Conservation (phyloP, 2,797 vertebrate species). For the Sebastes itinus region DNA sequence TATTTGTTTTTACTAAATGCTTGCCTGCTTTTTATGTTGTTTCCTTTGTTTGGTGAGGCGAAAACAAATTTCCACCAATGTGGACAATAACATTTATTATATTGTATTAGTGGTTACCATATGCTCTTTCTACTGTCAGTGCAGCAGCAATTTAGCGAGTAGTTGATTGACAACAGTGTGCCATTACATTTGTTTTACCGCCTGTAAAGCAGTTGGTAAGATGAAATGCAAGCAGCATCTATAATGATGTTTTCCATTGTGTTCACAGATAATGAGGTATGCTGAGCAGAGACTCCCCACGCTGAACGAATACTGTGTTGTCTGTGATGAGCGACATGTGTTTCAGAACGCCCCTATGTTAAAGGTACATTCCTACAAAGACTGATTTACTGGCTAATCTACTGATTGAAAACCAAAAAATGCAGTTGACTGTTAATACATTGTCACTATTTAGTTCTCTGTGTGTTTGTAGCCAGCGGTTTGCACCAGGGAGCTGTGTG, state of each 20-base stretch:
- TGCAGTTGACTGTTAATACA: neutral
- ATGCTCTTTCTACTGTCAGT: no score
- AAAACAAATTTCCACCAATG: no score
- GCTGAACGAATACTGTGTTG: slow-evolving; percentile 94
- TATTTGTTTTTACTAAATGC: no score
- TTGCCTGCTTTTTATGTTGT: no score
- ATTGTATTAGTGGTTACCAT: no score
- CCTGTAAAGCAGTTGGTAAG: neutral
- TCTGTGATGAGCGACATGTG: slow-evolving; percentile 96
- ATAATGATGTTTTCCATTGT: slow-evolving; percentile 20
- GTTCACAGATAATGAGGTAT: slow-evolving; percentile 92
- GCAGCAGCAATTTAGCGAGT: no score
- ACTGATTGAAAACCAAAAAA: neutral
- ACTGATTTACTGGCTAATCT: neutral
- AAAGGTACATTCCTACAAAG: slow-evolving; percentile 83
- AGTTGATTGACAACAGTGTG: neutral
- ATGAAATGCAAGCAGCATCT: neutral
- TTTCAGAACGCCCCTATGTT: slow-evolving; percentile 97
- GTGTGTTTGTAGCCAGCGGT: slow-evolving; percentile 87
- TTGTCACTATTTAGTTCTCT: neutral
- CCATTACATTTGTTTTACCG: neutral
- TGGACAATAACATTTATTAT: no score
- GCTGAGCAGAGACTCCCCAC: slow-evolving; percentile 94
- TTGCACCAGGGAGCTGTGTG: slow-evolving; percentile 93
- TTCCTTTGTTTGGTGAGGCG: no score